These are phyloP conservation scores for Campopleginae sp. DNA, from an alignment of 2,888 invertebrate genomes.

Conservation along the genomic window DNA sequence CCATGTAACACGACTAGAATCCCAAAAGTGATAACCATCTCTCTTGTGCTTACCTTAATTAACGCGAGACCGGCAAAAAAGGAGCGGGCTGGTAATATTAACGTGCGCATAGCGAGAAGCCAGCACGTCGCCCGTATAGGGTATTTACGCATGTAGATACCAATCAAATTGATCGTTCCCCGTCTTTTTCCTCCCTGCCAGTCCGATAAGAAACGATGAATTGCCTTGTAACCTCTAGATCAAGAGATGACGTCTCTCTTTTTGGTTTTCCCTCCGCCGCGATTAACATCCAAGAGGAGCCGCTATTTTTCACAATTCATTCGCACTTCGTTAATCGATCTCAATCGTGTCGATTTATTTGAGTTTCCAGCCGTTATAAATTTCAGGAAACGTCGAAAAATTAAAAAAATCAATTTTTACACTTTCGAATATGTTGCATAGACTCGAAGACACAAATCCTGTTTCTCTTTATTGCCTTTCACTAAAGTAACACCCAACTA, in stretches of 20 bases:
- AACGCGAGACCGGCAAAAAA: conserved; percentile 61
- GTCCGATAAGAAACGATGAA: conserved; percentile 34
- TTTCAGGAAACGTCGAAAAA: not conserved
- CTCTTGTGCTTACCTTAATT: conserved; percentile 59
- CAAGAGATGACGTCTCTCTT: conserved; percentile 15
- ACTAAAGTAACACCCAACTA: not conserved
- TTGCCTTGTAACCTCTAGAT: conserved; percentile 21
- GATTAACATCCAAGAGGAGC: not conserved
- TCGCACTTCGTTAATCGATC: not conserved
- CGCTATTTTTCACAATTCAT: not conserved
- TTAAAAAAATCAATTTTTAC: not conserved
- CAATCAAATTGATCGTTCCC: conserved; percentile 64
- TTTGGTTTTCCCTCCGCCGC: not conserved
- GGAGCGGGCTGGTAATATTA: conserved; percentile 20
- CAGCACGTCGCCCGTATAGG: conserved; percentile 44
- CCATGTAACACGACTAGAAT: conserved; percentile 42
- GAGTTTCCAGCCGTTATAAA: not conserved
- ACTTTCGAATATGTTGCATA: not conserved
- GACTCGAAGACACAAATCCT: not conserved
- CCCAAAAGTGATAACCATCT: conserved; percentile 65
- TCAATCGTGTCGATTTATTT: not conserved
- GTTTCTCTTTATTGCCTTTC: not conserved
- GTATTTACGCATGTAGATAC: conserved; percentile 65
- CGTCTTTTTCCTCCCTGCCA: conserved; percentile 1
- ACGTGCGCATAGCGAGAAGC: conserved; percentile 1